Base-by-base conservation (phyloP, 35 echinoderm and acorn worm species). In the Lytechinus variegatus region DNA sequence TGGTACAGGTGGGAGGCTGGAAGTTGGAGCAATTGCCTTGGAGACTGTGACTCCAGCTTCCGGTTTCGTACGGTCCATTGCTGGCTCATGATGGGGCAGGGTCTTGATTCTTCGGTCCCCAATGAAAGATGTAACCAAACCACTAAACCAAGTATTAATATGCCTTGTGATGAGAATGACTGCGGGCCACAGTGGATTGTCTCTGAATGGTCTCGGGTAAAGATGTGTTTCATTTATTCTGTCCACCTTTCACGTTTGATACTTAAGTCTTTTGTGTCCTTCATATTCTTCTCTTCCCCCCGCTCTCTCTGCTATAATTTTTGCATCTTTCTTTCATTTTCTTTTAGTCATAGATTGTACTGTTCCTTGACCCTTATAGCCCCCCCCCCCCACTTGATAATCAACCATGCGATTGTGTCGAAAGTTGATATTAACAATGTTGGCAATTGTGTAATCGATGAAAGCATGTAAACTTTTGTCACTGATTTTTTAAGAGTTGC, bases 141-240 rank as follows among this genome's bases (percentile, higher is more conserved):
- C 10, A 94, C 86, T 27, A 54, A 71, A 44, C 96, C 96, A 7
- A 8, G 91, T 11, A 53, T 28, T 28, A 91, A 56, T 4, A 21
- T 27, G 57, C 94, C 96, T 8, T 96, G 96, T 52, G 88, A 95
- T 19, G 95, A 91, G 27, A 54, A 61, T 28, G 52, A 89, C 27
- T 96, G 96, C 52, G 96, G 96, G 10, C 96, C 96, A 53, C 94
- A 96, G 57, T 96, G 96, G 96, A 87, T 86, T 16, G 93, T 55
- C 14, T 95, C 94, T 28, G 96, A 96, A 28, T 96, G 96, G 96
- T 96, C 96, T 9, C 54, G 66, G 96, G 96, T 96, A 24, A 89
- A 54, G 54, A 89, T 21, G 19, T 54, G 28, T 16, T 87, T 44
- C 33, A 52, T 54, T 9, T 90, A 0, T 16, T 24, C 14, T 8